phyloP scores from a whole-genome alignment of 2,888 invertebrate genomes.

The Chloroclystis v-ata region DNA sequence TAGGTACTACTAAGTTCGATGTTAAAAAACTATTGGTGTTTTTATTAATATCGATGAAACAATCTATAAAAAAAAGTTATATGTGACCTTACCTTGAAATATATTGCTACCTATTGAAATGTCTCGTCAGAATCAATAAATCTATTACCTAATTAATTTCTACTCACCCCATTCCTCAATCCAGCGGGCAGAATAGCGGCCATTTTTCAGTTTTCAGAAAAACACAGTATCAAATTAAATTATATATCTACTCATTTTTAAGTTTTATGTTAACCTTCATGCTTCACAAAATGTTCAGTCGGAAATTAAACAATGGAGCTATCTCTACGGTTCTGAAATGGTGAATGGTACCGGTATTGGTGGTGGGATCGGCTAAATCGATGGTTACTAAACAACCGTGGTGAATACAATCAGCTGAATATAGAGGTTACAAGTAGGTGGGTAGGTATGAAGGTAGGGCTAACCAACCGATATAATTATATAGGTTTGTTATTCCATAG shows the following conservation, averaged over 20 bases:
- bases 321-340: slow-evolving; percentile 1
- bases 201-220: slow-evolving; percentile 36
- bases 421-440: neutral
- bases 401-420: slow-evolving; percentile 35
- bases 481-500: no score
- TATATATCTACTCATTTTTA: slow-evolving; percentile 6
- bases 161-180: slow-evolving; percentile 58
- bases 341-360: slow-evolving; percentile 15
- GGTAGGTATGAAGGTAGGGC: neutral
- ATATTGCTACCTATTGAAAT: no score
- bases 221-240: slow-evolving; percentile 5
- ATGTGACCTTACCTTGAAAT: no score
- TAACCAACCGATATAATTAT: no score
- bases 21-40: no score
- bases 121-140: no score
- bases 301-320: slow-evolving; percentile 4
- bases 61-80: no score
- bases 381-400: slow-evolving; percentile 65
- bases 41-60: no score
- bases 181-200: slow-evolving; percentile 62
- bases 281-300: no score
- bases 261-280: slow-evolving; percentile 15
- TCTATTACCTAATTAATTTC: neutral
- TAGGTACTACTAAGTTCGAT: no score
- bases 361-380: slow-evolving; percentile 11